Evolutionary conservation across 2,797 vertebrate species (phyloP).

Genomic region (Discoglossus pictus): DNA sequence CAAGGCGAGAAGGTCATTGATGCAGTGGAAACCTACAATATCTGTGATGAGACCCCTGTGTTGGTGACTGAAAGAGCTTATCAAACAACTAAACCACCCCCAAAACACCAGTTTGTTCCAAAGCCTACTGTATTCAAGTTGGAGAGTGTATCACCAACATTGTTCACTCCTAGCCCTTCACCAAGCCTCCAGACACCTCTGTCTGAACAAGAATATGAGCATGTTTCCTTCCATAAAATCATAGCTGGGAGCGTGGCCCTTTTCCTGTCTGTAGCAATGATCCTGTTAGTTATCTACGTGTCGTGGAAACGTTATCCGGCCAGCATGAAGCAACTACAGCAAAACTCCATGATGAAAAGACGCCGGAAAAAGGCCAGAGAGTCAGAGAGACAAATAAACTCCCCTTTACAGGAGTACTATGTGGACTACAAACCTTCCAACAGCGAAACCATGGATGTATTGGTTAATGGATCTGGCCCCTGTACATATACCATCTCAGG

Average conservation of each 20-base stretch:
- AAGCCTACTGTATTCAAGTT: slow-evolving; percentile 74
- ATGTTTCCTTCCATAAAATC: slow-evolving; percentile 95
- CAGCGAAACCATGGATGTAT: slow-evolving; percentile 97
- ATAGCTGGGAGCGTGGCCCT: slow-evolving; percentile 93
- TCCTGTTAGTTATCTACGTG: slow-evolving; percentile 94
- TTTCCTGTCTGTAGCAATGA: slow-evolving; percentile 91
- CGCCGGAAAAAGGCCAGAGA: slow-evolving; percentile 89
- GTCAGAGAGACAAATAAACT: slow-evolving; percentile 88
- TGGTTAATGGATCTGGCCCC: slow-evolving; percentile 95
- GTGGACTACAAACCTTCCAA: slow-evolving; percentile 99
- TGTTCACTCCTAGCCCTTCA: slow-evolving; percentile 67
- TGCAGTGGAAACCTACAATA: slow-evolving; percentile 85
- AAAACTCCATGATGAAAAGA: slow-evolving; percentile 88
- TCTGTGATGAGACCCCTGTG: slow-evolving; percentile 81
- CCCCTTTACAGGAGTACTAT: slow-evolving; percentile 97
- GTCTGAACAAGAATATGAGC: slow-evolving; percentile 84
- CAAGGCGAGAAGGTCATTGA: slow-evolving; percentile 93
- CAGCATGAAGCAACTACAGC: slow-evolving; percentile 94
- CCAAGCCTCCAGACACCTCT: slow-evolving; percentile 71
- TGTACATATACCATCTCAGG: slow-evolving; percentile 98
- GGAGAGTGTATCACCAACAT: slow-evolving; percentile 68
- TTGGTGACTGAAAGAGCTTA: slow-evolving; percentile 75
- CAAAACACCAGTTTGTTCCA: slow-evolving; percentile 70
- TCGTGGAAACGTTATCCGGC: slow-evolving; percentile 95
- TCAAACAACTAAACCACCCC: slow-evolving; percentile 67